A percentile compares a stretch with the other conserved stretches of the same genome.
These are phyloP conservation scores for Argyresthia goedartella DNA, from an alignment of 2,888 invertebrate genomes.

Conservation along the genomic window DNA sequence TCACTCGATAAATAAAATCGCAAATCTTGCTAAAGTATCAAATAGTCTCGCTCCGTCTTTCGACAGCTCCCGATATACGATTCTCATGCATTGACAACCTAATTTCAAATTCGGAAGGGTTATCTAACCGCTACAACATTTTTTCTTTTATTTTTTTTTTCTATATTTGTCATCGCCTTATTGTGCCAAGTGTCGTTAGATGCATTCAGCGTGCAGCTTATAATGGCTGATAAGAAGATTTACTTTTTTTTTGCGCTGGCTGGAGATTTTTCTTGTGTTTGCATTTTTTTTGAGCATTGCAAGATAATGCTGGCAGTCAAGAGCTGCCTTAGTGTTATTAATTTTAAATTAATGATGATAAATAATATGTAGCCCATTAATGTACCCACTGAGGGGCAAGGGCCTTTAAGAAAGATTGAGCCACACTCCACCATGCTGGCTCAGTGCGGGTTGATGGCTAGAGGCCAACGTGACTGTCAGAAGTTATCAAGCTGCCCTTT, in stretches of 20 bases:
- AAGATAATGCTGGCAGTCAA: too few relatives aligned
- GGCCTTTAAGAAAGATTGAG: too few relatives aligned
- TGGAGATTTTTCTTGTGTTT: not conserved
- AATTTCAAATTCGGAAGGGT: slow-evolving; percentile 37
- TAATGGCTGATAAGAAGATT: slow-evolving; percentile 30
- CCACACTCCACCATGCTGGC: too few relatives aligned
- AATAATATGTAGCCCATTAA: too few relatives aligned
- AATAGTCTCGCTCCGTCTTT: slow-evolving; percentile 13
- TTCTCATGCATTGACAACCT: slow-evolving; percentile 40
- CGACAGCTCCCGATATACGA: slow-evolving; percentile 25
- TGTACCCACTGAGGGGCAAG: too few relatives aligned
- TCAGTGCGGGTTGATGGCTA: too few relatives aligned
- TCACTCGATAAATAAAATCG: too few relatives aligned
- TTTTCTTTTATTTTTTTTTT: slow-evolving; percentile 21
- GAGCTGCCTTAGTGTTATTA: too few relatives aligned
- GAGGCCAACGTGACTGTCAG: too few relatives aligned
- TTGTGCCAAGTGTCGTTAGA: slow-evolving; percentile 14
- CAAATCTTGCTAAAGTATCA: slow-evolving; percentile 13
- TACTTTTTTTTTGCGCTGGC: slow-evolving; percentile 10
- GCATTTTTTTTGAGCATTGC: not conserved
- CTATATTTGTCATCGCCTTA: slow-evolving; percentile 21
- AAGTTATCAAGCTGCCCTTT: too few relatives aligned
- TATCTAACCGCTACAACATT: slow-evolving; percentile 41
- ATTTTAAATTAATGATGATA: too few relatives aligned
- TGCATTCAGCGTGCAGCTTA: slow-evolving; percentile 12